A percentile compares a stretch with the other conserved stretches of the same genome.
Evolutionary conservation across 2,797 vertebrate species (phyloP).

Genomic region (Channa striata): DNA sequence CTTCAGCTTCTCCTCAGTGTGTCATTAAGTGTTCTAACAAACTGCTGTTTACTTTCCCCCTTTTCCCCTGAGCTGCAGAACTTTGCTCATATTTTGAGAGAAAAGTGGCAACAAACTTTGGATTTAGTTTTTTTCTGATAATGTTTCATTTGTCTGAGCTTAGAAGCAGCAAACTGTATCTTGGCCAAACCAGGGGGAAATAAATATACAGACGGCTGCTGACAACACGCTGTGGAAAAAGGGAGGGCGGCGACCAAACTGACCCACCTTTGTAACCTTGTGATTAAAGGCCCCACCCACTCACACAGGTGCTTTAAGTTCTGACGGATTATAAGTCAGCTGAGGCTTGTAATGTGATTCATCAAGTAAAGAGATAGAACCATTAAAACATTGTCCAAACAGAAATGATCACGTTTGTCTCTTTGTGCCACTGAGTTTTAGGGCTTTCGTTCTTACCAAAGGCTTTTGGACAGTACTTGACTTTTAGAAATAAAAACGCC

Average conservation of each 20-base stretch:
- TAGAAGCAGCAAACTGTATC: too few relatives aligned
- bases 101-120: neutral
- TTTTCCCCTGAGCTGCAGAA: neutral
- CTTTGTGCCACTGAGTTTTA: too few relatives aligned
- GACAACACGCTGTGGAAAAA: neutral
- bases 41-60: neutral
- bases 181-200: too few relatives aligned
- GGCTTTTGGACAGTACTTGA: too few relatives aligned
- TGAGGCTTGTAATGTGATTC: too few relatives aligned
- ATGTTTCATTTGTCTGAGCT: neutral
- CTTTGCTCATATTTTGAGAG: neutral
- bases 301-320: slow-evolving; percentile 3
- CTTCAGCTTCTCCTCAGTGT: neutral
- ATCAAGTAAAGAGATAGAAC: too few relatives aligned
- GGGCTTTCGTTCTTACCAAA: too few relatives aligned
- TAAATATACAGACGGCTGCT: too few relatives aligned
- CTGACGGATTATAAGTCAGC: neutral
- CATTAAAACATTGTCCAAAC: too few relatives aligned
- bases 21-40: neutral
- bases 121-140: neutral
- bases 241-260: neutral
- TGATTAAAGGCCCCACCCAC: neutral
- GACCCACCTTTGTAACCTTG: slow-evolving; percentile 7
- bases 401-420: too few relatives aligned
- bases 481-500: too few relatives aligned